These are phyloP conservation scores for Amphimallon solstitiale DNA, from an alignment of 2,888 invertebrate genomes.

Conservation along the genomic window DNA sequence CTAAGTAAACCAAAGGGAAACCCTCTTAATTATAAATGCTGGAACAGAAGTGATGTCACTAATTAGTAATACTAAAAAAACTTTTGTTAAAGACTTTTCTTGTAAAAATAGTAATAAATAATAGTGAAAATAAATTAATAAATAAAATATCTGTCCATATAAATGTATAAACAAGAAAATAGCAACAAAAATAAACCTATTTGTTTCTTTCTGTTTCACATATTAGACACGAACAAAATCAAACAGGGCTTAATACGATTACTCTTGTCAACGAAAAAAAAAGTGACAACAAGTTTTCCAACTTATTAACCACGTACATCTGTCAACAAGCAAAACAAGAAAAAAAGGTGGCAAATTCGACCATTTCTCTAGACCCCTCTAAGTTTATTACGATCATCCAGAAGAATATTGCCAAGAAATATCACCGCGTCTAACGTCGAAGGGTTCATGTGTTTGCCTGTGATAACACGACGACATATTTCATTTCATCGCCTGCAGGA, in stretches of 20 bases:
- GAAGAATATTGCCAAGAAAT: not conserved
- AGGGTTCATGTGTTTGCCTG: slow-evolving; percentile 42
- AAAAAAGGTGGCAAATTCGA: slow-evolving; percentile 60
- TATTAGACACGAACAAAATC: too few relatives aligned
- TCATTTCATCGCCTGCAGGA: slow-evolving; percentile 51
- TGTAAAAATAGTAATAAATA: too few relatives aligned
- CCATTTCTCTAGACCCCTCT: slow-evolving; percentile 59
- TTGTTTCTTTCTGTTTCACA: too few relatives aligned
- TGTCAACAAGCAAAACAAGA: slow-evolving; percentile 57
- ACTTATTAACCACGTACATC: slow-evolving; percentile 63
- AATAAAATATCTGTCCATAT: too few relatives aligned
- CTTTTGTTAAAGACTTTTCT: too few relatives aligned
- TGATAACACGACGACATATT: slow-evolving; percentile 50
- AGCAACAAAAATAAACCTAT: too few relatives aligned
- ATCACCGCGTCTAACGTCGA: not conserved
- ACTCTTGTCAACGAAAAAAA: slow-evolving; percentile 43
- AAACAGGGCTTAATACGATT: slow-evolving; percentile 13
- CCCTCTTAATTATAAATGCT: too few relatives aligned
- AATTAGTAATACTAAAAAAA: too few relatives aligned
- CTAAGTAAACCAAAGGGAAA: too few relatives aligned
- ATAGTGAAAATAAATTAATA: too few relatives aligned
- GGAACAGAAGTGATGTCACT: too few relatives aligned
- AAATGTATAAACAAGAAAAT: too few relatives aligned
- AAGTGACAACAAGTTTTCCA: slow-evolving; percentile 61
- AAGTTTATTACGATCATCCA: slow-evolving; percentile 52